Base-by-base conservation (phyloP, 2,113 vertebrate genomes). In the Oplegnathus fasciatus region DNA sequence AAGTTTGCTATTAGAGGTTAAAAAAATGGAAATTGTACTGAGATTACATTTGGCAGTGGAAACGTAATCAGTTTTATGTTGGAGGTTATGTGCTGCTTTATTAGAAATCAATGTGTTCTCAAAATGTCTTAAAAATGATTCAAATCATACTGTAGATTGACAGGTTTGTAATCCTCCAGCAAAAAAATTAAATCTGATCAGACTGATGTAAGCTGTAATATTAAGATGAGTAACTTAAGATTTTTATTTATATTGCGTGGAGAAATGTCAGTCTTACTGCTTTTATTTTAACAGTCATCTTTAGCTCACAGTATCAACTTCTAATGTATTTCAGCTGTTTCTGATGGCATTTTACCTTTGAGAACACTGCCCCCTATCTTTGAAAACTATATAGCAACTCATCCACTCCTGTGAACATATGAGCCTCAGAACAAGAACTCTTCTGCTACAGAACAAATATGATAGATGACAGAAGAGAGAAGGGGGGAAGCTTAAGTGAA, bases 281-380 rank as follows among this genome's bases (percentile, higher is more conserved):
- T 42, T 68, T 52, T 67, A 0, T 32, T 81, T 32, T 48, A 4
- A 61, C 40, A 32, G 22, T 58, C 1, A 46, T 22, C 42, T 26
- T 55, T 1, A 26, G 14, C 76, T 65, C 46, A 57, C 60, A 64
- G 54, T 54, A 46, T 22, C 26, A 60, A 46, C 58, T 48, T 58
- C 46, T 57, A 10, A 1, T 72, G 80, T 15, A 32, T 54, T 54
- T 71, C 20, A 67, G 58, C 67, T 84, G 30, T 61, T 54, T 50
- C 37, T 66, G 9, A 17, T 14, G 34, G 26, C 13, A 9, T 37
- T 40, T 92, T 95, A 60, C 66, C 91, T 92, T 95, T 92, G 94
- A 90, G 80, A 88, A 93, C 88, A 92, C 93, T 94, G 94, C 95
- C 96, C 94, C 94, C 95, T 96, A 91, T 94, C 89, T 89, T 37